These are phyloP conservation scores for Gavia stellata DNA, from an alignment of 2,113 vertebrate species.

Conservation along the genomic window DNA sequence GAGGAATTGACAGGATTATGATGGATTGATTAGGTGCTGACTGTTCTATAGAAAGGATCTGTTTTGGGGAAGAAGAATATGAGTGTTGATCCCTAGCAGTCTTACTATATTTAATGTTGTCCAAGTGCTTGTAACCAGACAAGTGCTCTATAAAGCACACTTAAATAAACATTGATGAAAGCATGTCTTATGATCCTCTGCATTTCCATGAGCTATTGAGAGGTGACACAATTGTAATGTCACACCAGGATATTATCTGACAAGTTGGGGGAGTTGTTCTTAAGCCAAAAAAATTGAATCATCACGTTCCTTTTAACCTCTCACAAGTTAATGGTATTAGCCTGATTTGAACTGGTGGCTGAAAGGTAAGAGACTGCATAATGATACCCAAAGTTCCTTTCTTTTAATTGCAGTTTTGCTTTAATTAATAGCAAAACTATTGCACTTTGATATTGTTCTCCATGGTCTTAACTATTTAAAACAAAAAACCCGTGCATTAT, in stretches of 20 bases:
- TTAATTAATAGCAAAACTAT: neutral
- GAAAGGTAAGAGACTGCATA: neutral
- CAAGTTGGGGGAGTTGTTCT: neutral
- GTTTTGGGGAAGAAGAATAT: neutral
- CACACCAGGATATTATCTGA: slow-evolving; percentile 20
- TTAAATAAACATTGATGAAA: slow-evolving; percentile 2
- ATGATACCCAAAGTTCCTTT: neutral
- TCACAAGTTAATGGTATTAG: neutral
- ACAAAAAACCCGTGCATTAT: neutral
- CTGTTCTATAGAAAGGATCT: neutral
- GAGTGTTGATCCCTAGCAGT: neutral
- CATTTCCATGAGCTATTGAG: slow-evolving; percentile 23
- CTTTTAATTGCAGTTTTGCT: neutral
- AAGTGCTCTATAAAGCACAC: neutral
- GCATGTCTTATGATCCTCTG: slow-evolving; percentile 8
- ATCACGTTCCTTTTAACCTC: slow-evolving; percentile 46
- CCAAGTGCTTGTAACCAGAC: neutral
- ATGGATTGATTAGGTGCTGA: neutral
- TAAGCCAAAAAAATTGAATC: slow-evolving; percentile 29
- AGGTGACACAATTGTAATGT: slow-evolving; percentile 39
- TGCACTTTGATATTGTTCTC: neutral
- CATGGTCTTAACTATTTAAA: neutral
- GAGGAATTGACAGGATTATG: neutral
- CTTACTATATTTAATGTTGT: neutral
- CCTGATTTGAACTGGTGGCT: slow-evolving; percentile 13